Evolutionary conservation across 2,888 invertebrate species (phyloP), one percentile per base, ranked within the genome.

Genomic region (Himalopsyche anomala): DNA sequence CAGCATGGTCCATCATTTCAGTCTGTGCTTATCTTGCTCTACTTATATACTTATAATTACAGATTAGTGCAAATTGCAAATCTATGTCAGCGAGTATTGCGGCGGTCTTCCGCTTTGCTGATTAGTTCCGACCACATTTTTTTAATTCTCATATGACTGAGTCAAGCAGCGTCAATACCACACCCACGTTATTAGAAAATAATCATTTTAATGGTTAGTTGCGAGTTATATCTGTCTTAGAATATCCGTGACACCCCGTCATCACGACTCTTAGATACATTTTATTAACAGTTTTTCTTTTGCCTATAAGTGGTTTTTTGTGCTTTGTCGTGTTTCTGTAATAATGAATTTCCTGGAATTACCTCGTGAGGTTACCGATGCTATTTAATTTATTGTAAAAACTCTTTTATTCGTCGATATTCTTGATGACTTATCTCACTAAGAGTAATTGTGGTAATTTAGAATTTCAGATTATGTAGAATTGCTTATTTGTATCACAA

Each of bases 111-210:
- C 74, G 74, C 74, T 74, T 74, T 74, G 74, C 36, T 74, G 74
- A 74, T 74, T 74, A 74, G 74, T 74, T 74, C 74, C 74, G 74
- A 74, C 74, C 74, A 74, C 74, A 74, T 36, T 74, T 74, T 62
- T 74, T 74, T 74, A 19, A 8, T 74, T 38, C 38, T 28, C 36
- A 8, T 38, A 36, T 36, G 36, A 36, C 74, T 74, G 74, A 36
- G 28, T 5, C 12, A 11, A 36, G 15, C 74, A 28, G 15, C 74
- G 11, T 15, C 74, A 74, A 74, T 74, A 74, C 38, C 74, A 74
- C 74, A 74, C 74, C 74, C 74, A 74, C 74, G 74, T 11, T 8
- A 12, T 38, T 74, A 38, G 12, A 36, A 38, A 74, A 38, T 74
- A 38, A 74, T 74, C 38, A 38, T 19, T 36, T 74, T 74, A 38